phyloP scores from a whole-genome alignment of 1,140 invertebrate genomes.

The Sitobion miscanthi region DNA sequence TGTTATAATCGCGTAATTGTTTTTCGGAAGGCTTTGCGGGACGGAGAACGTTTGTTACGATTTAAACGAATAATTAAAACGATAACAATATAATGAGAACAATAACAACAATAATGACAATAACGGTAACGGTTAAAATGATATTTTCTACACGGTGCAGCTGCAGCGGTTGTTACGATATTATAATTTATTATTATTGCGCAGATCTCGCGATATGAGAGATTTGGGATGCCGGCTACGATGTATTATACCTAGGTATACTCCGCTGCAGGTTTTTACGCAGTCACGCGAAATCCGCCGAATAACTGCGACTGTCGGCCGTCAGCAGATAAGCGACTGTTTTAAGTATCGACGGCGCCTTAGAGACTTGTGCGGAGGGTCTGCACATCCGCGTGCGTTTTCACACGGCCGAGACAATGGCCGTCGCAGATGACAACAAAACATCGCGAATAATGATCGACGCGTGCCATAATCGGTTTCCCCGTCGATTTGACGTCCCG shows the following conservation, averaged over 20 bases:
- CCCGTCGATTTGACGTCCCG: neutral
- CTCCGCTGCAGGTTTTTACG: neutral
- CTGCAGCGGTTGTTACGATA: too few species aligned
- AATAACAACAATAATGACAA: too few species aligned
- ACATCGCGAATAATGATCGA: neutral
- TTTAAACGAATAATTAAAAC: too few species aligned
- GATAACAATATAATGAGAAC: too few species aligned
- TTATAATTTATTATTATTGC: too few species aligned
- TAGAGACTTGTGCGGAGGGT: neutral
- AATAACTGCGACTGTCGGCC: neutral
- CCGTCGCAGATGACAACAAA: neutral
- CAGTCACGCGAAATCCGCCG: constrained; percentile 11
- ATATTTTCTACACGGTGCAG: too few species aligned
- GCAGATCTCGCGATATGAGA: too few species aligned
- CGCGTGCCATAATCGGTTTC: neutral
- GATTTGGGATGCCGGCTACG: too few species aligned
- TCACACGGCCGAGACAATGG: neutral
- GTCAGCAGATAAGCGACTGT: neutral
- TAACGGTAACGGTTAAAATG: too few species aligned
- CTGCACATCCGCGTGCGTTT: neutral
- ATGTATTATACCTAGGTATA: too few species aligned
- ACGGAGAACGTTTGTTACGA: too few species aligned
- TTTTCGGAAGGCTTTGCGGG: neutral
- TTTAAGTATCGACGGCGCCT: neutral
- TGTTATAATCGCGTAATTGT: neutral